phyloP scores from a whole-genome alignment of 2,113 vertebrate genomes.

The Chloropsis cyanopogon region DNA sequence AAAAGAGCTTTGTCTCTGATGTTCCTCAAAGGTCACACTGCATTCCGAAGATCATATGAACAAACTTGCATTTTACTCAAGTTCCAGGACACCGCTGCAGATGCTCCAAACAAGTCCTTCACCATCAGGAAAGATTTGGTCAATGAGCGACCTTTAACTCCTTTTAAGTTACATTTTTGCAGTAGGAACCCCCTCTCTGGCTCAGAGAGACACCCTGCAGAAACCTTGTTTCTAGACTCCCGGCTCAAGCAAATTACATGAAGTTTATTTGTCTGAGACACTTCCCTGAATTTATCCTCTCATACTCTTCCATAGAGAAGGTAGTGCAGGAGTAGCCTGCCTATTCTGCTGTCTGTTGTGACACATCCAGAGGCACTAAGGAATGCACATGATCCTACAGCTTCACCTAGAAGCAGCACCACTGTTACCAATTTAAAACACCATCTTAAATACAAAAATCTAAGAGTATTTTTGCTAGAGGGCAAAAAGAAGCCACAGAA shows the following conservation, averaged over 20 bases:
- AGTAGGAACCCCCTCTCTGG: background rate
- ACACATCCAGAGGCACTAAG: background rate
- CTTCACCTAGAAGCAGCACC: background rate
- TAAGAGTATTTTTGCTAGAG: slow-evolving; percentile 2
- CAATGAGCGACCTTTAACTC: background rate
- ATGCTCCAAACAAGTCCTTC: background rate
- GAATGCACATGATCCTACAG: background rate
- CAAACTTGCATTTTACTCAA: background rate
- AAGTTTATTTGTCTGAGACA: background rate
- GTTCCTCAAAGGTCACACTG: background rate
- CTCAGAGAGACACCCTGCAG: background rate
- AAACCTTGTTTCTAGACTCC: background rate
- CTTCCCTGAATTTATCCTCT: background rate
- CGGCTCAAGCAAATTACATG: background rate
- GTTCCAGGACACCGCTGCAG: background rate
- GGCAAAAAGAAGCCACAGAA: background rate
- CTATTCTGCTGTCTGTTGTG: background rate
- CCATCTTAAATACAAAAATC: background rate
- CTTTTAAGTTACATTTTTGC: background rate
- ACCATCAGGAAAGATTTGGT: background rate
- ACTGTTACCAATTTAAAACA: background rate
- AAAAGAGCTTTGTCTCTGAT: background rate
- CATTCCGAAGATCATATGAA: background rate
- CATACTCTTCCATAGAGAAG: fast-evolving
- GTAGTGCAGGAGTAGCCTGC: fast-evolving